These are phyloP conservation scores for Acanthosoma haemorrhoidale DNA, from an alignment of 2,888 invertebrate genomes.

Conservation along the genomic window DNA sequence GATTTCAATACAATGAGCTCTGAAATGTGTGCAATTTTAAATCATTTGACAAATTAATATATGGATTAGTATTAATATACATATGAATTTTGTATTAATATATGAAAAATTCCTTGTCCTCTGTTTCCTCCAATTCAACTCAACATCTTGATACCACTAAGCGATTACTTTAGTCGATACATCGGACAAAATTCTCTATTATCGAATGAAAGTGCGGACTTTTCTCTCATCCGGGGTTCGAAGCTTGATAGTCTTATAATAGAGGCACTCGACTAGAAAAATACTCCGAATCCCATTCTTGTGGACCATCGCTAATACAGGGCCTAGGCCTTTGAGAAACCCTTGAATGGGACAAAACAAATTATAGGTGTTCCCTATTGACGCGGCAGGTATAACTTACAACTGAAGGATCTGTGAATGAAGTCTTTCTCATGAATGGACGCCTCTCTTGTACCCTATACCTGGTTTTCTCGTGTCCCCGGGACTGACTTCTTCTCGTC, in stretches of 20 bases:
- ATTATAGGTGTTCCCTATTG: background rate
- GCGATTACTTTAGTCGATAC: no score
- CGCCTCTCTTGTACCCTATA: background rate
- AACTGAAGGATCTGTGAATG: background rate
- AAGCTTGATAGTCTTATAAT: background rate
- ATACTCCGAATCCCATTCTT: background rate
- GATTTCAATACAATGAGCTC: no score
- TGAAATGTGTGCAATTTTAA: no score
- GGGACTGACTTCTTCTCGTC: background rate
- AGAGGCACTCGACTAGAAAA: constrained; percentile 7
- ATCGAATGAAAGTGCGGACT: no score
- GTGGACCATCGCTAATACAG: background rate
- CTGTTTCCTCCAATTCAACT: no score
- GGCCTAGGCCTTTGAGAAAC: background rate
- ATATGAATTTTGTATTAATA: no score
- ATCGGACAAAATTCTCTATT: no score
- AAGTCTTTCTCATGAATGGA: constrained; percentile 12
- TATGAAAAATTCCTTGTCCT: no score
- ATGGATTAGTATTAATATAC: no score
- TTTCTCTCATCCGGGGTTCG: no score
- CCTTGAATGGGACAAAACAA: constrained; percentile 3
- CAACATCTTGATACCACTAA: no score
- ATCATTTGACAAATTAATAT: no score
- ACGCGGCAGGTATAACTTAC: background rate
- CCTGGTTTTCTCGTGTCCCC: constrained; percentile 1